These are phyloP conservation scores for Opisthograptis luteolata DNA, from an alignment of 2,888 invertebrate species.

Conservation along the genomic window DNA sequence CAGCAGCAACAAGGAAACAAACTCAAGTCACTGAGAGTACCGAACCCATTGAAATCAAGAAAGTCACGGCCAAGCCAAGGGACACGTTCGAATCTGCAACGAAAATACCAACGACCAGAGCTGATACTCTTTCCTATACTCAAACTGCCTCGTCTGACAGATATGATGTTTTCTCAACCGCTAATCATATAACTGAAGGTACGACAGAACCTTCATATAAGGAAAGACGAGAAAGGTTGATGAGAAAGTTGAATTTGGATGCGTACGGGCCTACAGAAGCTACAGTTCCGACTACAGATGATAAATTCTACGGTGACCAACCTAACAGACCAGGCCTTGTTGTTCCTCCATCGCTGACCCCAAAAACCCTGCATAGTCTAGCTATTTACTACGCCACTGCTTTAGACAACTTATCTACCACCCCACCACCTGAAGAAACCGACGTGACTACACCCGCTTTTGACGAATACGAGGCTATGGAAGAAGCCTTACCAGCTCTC, in stretches of 20 bases:
- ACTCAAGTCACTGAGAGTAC: slow-evolving; percentile 56
- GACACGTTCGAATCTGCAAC: slow-evolving; percentile 70
- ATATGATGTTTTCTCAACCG: slow-evolving; percentile 55
- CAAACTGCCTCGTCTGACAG: slow-evolving; percentile 60
- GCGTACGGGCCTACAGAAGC: slow-evolving; percentile 74
- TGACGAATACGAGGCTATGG: slow-evolving; percentile 69
- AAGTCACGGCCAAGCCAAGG: slow-evolving; percentile 13
- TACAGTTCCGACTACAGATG: slow-evolving; percentile 67
- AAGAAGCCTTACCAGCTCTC: slow-evolving; percentile 83
- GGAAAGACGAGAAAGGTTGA: slow-evolving; percentile 88
- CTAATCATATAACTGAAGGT: slow-evolving; percentile 48
- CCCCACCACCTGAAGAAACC: slow-evolving; percentile 61
- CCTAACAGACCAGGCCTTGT: slow-evolving; percentile 84
- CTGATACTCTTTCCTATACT: slow-evolving; percentile 46
- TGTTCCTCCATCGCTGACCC: slow-evolving; percentile 89
- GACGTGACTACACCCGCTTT: slow-evolving; percentile 61
- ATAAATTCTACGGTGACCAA: slow-evolving; percentile 74
- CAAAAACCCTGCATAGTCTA: slow-evolving; percentile 90
- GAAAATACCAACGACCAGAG: slow-evolving; percentile 68
- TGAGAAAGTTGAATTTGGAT: slow-evolving; percentile 87
- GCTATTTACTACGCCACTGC: slow-evolving; percentile 92
- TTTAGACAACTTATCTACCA: slow-evolving; percentile 83
- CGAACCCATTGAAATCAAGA: slow-evolving; percentile 57
- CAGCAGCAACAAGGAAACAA: slow-evolving; percentile 52
- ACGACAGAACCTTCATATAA: slow-evolving; percentile 78